These are phyloP conservation scores for Dendrocopos noguchii DNA, from an alignment of 2,113 vertebrate genomes.

Conservation along the genomic window DNA sequence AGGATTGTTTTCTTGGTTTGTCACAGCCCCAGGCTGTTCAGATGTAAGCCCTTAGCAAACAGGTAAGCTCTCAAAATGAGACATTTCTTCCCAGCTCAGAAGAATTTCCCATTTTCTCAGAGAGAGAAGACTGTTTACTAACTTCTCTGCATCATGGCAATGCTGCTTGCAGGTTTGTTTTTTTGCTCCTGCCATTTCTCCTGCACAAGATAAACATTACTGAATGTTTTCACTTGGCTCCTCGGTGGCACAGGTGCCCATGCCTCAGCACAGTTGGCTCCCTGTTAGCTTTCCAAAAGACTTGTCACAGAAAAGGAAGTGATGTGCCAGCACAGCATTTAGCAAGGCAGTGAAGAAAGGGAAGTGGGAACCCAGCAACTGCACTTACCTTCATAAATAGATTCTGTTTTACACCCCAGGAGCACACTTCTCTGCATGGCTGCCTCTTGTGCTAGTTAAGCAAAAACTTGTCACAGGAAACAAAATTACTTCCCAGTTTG, in stretches of 20 bases:
- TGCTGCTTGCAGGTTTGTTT: not conserved
- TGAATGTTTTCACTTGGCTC: constrained; percentile 4
- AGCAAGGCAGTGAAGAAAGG: not conserved
- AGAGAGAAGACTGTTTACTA: not conserved
- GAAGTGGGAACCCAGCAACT: not conserved
- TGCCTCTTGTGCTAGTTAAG: not conserved
- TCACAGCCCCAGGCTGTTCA: not conserved
- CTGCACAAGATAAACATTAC: not conserved
- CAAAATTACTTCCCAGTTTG: constrained; percentile 31
- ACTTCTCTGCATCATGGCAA: not conserved
- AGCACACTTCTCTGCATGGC: not conserved
- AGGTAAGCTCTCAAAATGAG: not conserved
- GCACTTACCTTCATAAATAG: not conserved
- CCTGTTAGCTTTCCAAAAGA: not conserved
- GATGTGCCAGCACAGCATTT: not conserved
- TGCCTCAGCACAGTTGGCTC: constrained; percentile 8
- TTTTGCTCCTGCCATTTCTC: not conserved
- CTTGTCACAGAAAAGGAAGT: not conserved
- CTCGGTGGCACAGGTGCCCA: constrained; percentile 8
- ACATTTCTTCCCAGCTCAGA: not conserved
- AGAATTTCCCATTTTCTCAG: not conserved
- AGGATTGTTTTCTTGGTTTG: not conserved
- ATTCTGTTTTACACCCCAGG: not conserved
- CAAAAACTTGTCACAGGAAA: constrained; percentile 10
- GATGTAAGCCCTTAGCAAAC: not conserved